Conservation (phyloP, 2,113 vertebrate genomes). For the Butorides virescens region DNA sequence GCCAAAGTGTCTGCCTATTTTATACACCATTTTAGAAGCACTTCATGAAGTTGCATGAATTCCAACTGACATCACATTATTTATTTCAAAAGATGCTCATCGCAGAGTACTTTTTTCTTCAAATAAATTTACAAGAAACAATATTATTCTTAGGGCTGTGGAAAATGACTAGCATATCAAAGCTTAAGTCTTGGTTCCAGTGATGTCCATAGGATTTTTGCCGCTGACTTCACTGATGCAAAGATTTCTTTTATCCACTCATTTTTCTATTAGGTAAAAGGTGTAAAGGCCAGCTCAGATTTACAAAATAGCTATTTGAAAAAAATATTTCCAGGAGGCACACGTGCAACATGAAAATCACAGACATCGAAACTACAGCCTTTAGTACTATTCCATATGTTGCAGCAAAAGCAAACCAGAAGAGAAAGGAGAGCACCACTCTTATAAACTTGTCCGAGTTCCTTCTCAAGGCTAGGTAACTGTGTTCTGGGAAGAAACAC, state of each 20-base stretch:
- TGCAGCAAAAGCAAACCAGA: conserved; percentile 33
- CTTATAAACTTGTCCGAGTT: neutral
- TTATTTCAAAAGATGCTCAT: neutral
- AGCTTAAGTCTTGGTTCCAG: neutral
- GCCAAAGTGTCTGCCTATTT: conserved; percentile 15
- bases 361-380: neutral
- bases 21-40: conserved; percentile 27
- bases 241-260: neutral
- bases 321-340: conserved; percentile 19
- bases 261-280: neutral
- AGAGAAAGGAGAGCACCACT: neutral
- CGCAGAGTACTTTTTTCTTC: neutral
- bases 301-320: conserved; percentile 36
- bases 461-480: neutral
- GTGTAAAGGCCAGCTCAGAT: neutral
- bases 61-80: neutral
- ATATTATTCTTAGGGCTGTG: neutral
- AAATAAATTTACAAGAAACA: conserved; percentile 12
- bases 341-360: neutral
- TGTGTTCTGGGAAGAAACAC: neutral
- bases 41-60: conserved; percentile 27
- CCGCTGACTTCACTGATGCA: neutral
- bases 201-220: neutral
- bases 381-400: neutral
- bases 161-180: neutral